A percentile compares a stretch with the other conserved stretches of the same genome.
phyloP scores from a whole-genome alignment of 2,113 vertebrate genomes.

The Plotosus lineatus region DNA sequence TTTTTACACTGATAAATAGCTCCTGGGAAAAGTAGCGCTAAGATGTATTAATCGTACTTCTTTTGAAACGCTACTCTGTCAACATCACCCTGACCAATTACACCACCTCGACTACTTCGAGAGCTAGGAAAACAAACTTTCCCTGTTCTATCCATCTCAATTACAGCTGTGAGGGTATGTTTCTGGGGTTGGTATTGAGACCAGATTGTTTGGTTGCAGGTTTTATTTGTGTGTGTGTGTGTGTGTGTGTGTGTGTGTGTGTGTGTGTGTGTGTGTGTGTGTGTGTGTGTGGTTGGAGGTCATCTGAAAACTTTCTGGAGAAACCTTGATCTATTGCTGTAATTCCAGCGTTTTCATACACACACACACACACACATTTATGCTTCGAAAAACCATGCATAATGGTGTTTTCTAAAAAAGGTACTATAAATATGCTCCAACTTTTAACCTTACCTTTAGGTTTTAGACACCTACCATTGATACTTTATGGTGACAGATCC shows the following conservation, averaged over 20 bases:
- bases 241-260: no score
- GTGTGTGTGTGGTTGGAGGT: no score
- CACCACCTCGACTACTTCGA: constrained; percentile 12
- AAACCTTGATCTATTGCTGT: not conserved
- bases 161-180: constrained; percentile 16
- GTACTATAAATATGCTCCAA: not conserved
- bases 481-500: not conserved
- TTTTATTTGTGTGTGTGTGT: no score
- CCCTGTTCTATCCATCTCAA: constrained; percentile 31
- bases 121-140: constrained; percentile 6
- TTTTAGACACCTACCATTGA: not conserved
- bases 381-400: no score
- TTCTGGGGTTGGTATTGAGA: not conserved
- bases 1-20: constrained; percentile 14
- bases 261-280: no score
- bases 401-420: not conserved
- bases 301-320: not conserved
- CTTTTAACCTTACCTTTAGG: not conserved
- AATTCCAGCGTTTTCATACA: not conserved
- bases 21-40: constrained; percentile 2
- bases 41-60: constrained; percentile 27
- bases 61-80: constrained; percentile 25
- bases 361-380: no score
- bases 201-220: not conserved
- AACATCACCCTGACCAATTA: constrained; percentile 42